phyloP scores from a whole-genome alignment of 1,140 invertebrate species.

The Xylocopa sonorina region DNA sequence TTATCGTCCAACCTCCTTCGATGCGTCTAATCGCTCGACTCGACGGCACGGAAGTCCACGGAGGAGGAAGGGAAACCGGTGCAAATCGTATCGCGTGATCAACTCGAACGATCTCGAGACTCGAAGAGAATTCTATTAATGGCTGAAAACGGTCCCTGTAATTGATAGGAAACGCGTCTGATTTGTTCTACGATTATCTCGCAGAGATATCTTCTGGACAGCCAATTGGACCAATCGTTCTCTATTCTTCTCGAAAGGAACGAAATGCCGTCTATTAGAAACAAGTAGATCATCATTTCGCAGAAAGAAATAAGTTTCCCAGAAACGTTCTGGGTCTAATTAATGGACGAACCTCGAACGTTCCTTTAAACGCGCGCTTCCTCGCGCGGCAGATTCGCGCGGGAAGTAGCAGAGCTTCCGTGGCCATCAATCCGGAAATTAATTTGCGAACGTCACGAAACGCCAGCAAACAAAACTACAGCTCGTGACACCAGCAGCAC shows the following conservation, averaged over 20 bases:
- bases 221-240: neutral
- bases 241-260: too few species aligned
- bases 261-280: too few species aligned
- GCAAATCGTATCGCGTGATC: conserved; percentile 2
- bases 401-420: neutral
- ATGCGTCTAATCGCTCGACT: conserved; percentile 46
- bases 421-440: conserved; percentile 2
- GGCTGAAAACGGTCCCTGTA: neutral
- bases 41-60: neutral
- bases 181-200: conserved; percentile 10
- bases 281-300: too few species aligned
- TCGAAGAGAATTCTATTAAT: conserved; percentile 1
- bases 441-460: conserved; percentile 1
- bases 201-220: neutral
- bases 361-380: neutral
- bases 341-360: too few species aligned
- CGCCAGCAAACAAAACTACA: neutral
- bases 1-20: conserved; percentile 41
- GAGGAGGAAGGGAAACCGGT: neutral
- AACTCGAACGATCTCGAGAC: neutral
- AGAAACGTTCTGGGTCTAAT: too few species aligned
- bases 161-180: conserved; percentile 16
- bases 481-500: neutral
- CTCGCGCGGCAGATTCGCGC: neutral
- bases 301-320: neutral